Conservation (phyloP, 2,888 invertebrate species). For the Nephrotoma guestfalica region DNA sequence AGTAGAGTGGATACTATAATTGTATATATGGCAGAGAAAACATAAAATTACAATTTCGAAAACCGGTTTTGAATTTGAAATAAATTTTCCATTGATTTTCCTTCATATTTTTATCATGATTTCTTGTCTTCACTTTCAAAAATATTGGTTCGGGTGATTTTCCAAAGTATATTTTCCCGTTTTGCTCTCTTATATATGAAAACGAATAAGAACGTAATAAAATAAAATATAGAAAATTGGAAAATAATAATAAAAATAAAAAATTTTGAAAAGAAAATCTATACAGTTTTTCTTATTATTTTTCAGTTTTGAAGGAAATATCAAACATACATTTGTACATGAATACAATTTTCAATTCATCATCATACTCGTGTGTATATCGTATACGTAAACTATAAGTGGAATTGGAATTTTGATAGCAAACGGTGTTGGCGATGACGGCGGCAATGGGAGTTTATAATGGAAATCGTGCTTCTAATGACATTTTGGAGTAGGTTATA, state of each 20-base stretch:
- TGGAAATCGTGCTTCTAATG: not conserved
- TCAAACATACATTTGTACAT: not conserved
- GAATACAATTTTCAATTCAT: not conserved
- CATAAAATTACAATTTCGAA: not conserved
- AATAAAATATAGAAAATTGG: not conserved
- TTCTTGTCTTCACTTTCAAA: not conserved
- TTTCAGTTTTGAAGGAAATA: not conserved
- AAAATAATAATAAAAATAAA: not conserved
- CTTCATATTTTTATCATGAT: not conserved
- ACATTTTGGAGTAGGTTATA: not conserved
- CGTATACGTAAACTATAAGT: not conserved
- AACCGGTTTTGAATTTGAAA: not conserved
- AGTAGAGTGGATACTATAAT: not conserved
- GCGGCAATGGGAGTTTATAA: not conserved
- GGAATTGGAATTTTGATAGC: not conserved
- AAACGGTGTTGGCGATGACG: not conserved
- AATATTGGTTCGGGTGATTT: not conserved
- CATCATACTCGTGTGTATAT: not conserved
- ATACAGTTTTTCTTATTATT: not conserved
- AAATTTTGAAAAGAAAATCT: not conserved
- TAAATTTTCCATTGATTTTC: not conserved
- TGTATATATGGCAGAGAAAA: not conserved
- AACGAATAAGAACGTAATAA: not conserved
- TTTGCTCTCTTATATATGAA: not conserved
- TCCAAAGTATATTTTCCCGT: not conserved